phyloP scores from a whole-genome alignment of 2,797 vertebrate genomes.

The Falco biarmicus region DNA sequence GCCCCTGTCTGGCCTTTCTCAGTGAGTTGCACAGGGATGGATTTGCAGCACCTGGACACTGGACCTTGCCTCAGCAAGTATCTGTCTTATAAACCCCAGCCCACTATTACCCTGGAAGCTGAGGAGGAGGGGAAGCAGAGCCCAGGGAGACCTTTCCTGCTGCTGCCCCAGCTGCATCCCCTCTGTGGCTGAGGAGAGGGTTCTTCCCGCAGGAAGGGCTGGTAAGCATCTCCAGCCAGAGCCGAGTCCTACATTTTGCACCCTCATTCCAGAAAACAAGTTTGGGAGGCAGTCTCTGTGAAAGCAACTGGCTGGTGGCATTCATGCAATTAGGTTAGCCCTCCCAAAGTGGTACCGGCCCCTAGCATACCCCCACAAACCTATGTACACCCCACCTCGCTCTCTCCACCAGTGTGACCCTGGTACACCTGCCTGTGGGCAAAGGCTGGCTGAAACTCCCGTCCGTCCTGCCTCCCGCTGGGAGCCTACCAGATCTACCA shows the following conservation, averaged over 20 bases:
- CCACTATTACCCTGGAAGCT: background rate
- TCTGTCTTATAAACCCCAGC: background rate
- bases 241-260: fast-evolving
- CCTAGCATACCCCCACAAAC: background rate
- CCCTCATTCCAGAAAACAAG: background rate
- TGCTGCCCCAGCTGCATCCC: background rate
- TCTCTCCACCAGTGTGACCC: background rate
- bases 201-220: background rate
- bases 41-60: background rate
- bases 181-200: background rate
- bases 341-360: background rate
- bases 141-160: background rate
- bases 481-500: fast-evolving
- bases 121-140: background rate
- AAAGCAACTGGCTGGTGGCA: background rate
- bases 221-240: background rate
- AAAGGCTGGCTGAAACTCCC: background rate
- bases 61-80: background rate
- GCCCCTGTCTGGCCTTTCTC: background rate
- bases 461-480: background rate
- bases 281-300: background rate
- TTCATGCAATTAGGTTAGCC: background rate
- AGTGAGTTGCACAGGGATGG: fast-evolving
- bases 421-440: background rate
- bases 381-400: background rate